A percentile compares a stretch with the other conserved stretches of the same genome.
These are phyloP conservation scores for Eciton burchellii DNA, from an alignment of 1,140 invertebrate genomes.

Conservation along the genomic window DNA sequence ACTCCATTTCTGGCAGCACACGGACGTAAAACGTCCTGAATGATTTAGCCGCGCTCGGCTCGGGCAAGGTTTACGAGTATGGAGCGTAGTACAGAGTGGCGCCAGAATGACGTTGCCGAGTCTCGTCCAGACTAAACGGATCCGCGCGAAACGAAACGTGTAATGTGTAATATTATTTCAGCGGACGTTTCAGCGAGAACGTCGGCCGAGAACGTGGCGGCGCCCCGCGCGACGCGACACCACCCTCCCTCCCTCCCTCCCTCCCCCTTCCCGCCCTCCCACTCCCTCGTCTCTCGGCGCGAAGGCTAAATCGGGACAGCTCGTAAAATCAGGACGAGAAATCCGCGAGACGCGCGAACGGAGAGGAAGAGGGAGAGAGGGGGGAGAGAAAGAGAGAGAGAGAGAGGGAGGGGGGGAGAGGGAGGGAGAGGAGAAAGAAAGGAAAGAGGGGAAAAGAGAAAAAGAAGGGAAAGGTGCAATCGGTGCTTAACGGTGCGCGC, in stretches of 20 bases:
- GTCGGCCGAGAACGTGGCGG: neutral
- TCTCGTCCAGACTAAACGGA: conserved; percentile 48
- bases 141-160: conserved; percentile 22
- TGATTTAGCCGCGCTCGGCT: conserved; percentile 1
- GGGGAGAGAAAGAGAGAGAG: no score
- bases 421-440: no score
- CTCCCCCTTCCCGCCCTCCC: no score
- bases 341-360: neutral
- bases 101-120: conserved; percentile 26
- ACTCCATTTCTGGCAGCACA: neutral
- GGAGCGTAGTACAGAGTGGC: conserved; percentile 49
- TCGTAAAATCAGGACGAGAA: conserved; percentile 59
- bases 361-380: neutral
- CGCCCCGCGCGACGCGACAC: conserved; percentile 7
- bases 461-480: neutral
- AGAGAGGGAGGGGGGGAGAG: no score
- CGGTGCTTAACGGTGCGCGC: conserved; percentile 15
- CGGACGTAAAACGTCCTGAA: neutral
- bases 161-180: conserved; percentile 45
- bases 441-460: neutral
- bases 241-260: no score
- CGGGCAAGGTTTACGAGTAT: conserved; percentile 1
- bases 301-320: conserved; percentile 18
- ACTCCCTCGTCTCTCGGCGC: conserved; percentile 35
- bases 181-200: conserved; percentile 14